Conservation (phyloP, 2,888 invertebrate genomes). For the Cheilosia scutellata region DNA sequence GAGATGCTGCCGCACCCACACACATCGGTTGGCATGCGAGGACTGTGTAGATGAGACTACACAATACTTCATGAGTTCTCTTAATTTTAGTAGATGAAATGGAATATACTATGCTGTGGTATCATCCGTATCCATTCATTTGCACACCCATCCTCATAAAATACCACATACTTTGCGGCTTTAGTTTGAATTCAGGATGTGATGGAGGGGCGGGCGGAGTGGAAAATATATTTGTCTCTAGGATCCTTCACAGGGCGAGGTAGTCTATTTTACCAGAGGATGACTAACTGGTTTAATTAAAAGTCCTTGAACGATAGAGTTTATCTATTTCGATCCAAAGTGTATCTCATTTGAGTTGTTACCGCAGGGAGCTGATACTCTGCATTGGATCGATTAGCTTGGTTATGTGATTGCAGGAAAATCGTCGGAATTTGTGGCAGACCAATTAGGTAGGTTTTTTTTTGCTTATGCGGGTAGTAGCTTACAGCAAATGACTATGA, state of each 20-base stretch:
- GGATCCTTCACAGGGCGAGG: slow-evolving; percentile 9
- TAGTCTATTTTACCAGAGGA: slow-evolving; percentile 21
- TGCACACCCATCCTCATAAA: slow-evolving; percentile 36
- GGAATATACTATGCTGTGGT: slow-evolving; percentile 32
- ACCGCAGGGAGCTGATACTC: slow-evolving; percentile 19
- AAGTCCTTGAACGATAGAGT: slow-evolving; percentile 59
- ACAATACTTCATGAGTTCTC: slow-evolving; percentile 42
- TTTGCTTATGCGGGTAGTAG: background rate
- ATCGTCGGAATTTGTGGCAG: background rate
- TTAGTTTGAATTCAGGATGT: background rate
- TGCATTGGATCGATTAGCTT: slow-evolving; percentile 37
- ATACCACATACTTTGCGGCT: slow-evolving; percentile 52
- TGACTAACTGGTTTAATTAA: slow-evolving; percentile 71
- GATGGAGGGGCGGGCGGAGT: background rate
- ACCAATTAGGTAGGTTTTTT: background rate
- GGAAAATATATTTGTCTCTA: slow-evolving; percentile 22
- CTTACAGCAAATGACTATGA: background rate
- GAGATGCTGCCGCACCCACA: slow-evolving; percentile 9
- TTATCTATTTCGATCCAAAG: slow-evolving; percentile 32
- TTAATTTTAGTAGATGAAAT: slow-evolving; percentile 46
- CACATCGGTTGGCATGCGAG: slow-evolving; percentile 2
- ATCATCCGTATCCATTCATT: slow-evolving; percentile 42
- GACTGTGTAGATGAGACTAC: slow-evolving; percentile 3
- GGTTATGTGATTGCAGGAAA: slow-evolving; percentile 23
- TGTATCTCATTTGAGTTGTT: slow-evolving; percentile 7